Base-by-base conservation (phyloP, 2,113 vertebrate genomes). In the Actenoides hombroni region DNA sequence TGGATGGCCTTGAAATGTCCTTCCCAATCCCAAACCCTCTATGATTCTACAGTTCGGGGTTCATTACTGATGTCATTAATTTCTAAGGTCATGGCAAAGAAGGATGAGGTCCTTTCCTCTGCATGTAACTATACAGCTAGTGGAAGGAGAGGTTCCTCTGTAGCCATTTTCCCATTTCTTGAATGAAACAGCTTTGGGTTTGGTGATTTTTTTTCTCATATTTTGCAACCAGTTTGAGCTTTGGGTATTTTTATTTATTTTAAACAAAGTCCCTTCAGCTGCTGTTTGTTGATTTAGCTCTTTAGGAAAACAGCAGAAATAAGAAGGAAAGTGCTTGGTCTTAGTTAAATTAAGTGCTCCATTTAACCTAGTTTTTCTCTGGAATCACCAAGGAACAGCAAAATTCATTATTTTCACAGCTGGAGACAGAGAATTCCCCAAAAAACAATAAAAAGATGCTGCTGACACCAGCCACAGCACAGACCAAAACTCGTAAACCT, bases 401-500 rank as follows among this genome's bases (percentile, higher is more conserved):
- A 49, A 85, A 63, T 16, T 7, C 39, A 40, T 69, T 75, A 13
- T 28, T 80, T 63, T 23, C 42, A 49, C 68, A 85, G 23, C 26
- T 63, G 21, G 23, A 57, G 48, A 56, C 11, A 20, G 3, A 31
- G 42, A 57, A 60, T 68, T 33, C 33, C 68, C 54, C 19, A 25
- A 73, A 71, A 82, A 64, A 23, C 48, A 31, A 53, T 16, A 6
- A 69, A 57, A 93, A 80, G 37, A 63, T 1, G 0, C 49, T 9
- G 8, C 37, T 59, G 56, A 24, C 15, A 24, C 21, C 28, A 37
- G 46, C 23, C 53, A 18, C 25, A 11, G 49, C 4, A 6, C 0
- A 78, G 44, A 60, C 8, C 64, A 20, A 19, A 64, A 19, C 0
- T 1, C 0, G 0, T 2, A 37, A 60, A 77, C 17, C 57, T 4